Evolutionary conservation across 2,113 vertebrate species (phyloP).

Genomic region (Raja brachyura): DNA sequence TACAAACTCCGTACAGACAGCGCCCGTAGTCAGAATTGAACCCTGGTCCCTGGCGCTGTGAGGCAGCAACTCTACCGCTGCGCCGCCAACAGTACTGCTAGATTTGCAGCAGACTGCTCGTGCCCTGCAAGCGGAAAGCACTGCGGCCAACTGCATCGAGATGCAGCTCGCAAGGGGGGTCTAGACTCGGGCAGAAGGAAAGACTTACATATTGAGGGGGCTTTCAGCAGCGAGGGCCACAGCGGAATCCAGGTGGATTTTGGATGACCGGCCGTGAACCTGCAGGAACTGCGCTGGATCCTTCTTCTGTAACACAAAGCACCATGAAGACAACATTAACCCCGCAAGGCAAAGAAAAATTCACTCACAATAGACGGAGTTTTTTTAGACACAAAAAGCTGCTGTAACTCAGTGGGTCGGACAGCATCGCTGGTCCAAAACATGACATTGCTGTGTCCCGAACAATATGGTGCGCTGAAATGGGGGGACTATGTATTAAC

Average conservation of each 20-base stretch:
- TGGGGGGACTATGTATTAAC: too few species aligned
- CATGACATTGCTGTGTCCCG: too few species aligned
- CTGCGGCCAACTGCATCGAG: background rate
- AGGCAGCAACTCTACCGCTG: too few species aligned
- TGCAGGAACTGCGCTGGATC: slow-evolving; percentile 93
- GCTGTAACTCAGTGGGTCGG: too few species aligned
- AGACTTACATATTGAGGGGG: slow-evolving; percentile 84
- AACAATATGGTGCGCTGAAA: too few species aligned
- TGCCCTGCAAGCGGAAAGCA: background rate
- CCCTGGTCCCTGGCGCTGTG: too few species aligned
- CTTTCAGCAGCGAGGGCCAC: slow-evolving; percentile 87
- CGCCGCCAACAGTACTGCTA: too few species aligned
- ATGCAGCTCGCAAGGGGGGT: background rate
- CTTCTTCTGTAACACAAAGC: slow-evolving; percentile 69
- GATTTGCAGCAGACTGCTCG: background rate
- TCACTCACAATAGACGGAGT: too few species aligned
- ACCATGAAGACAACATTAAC: background rate
- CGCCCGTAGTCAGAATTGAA: too few species aligned
- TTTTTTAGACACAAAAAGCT: too few species aligned
- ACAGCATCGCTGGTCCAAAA: too few species aligned
- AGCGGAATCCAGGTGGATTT: slow-evolving; percentile 85
- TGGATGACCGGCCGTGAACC: slow-evolving; percentile 87
- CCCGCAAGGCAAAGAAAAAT: background rate
- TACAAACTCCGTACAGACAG: too few species aligned
- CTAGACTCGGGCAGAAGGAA: background rate